Evolutionary conservation across 1,140 invertebrate species (phyloP).

Genomic region (Caenorhabditis tropicalis): DNA sequence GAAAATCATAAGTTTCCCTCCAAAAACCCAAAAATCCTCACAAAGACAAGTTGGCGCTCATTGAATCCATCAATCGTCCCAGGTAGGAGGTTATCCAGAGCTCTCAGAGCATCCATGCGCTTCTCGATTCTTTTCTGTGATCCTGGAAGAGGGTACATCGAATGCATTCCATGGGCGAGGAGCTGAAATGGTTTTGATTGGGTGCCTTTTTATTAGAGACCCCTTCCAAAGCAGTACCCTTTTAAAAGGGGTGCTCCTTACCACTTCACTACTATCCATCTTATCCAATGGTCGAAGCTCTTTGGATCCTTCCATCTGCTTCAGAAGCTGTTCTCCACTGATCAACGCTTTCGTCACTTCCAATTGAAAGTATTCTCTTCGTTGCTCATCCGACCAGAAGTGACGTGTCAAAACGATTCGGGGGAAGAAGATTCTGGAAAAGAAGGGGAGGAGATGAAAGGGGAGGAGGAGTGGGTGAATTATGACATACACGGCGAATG

Average conservation of each 20-base stretch:
- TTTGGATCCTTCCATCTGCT: not conserved
- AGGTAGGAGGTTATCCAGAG: slow-evolving; percentile 23
- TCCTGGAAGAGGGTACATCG: slow-evolving; percentile 8
- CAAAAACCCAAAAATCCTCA: not conserved
- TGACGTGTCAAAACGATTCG: slow-evolving; percentile 62
- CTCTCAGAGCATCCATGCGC: not conserved
- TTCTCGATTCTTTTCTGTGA: not conserved
- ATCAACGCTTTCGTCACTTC: slow-evolving; percentile 45
- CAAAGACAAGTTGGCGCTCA: slow-evolving; percentile 3
- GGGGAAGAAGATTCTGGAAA: slow-evolving; percentile 62
- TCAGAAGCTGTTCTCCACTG: slow-evolving; percentile 22
- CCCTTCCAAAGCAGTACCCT: too few species aligned
- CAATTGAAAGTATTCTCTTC: slow-evolving; percentile 56
- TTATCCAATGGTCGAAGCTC: not conserved
- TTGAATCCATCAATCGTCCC: not conserved
- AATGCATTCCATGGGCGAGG: not conserved
- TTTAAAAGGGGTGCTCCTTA: too few species aligned
- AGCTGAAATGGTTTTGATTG: too few species aligned
- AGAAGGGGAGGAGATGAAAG: not conserved
- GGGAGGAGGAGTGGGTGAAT: slow-evolving; percentile 11
- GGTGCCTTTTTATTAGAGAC: too few species aligned
- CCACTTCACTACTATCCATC: slow-evolving; percentile 6
- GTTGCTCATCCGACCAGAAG: slow-evolving; percentile 62
- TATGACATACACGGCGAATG: slow-evolving; percentile 61
- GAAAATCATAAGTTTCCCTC: too few species aligned